These are phyloP conservation scores for Automeris io DNA, from an alignment of 2,888 invertebrate genomes.

Conservation along the genomic window DNA sequence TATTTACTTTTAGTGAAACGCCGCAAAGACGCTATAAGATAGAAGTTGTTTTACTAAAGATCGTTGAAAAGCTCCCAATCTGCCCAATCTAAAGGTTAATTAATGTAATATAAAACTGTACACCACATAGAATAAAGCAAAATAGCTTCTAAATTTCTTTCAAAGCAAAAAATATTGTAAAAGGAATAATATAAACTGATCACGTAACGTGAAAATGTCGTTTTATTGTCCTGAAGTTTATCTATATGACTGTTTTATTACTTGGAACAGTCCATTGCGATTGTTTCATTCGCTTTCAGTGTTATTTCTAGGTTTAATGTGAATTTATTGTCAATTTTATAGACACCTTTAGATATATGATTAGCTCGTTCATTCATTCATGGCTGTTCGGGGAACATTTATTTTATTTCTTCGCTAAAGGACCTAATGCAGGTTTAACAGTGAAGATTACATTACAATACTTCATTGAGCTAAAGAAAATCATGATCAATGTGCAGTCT, in stretches of 20 bases:
- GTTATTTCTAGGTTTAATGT: background rate
- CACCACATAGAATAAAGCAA: constrained; percentile 52
- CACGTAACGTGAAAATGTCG: constrained; percentile 7
- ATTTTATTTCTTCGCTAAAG: no score
- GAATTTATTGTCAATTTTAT: background rate
- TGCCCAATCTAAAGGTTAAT: background rate
- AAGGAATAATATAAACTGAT: constrained; percentile 9
- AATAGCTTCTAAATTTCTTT: constrained; percentile 68
- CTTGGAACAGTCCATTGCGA: background rate
- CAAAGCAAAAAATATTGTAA: constrained; percentile 47
- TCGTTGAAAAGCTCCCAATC: background rate
- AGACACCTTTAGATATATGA: background rate
- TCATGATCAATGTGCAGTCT: no score
- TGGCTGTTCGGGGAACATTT: no score
- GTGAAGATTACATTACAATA: no score
- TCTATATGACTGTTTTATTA: background rate
- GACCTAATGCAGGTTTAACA: no score
- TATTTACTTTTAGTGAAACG: no score
- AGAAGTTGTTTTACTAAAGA: background rate
- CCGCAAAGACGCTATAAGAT: background rate
- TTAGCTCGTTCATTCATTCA: background rate
- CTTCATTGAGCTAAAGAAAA: no score
- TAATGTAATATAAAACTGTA: constrained; percentile 46
- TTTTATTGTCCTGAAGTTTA: constrained; percentile 12
- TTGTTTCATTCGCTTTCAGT: background rate